These are phyloP conservation scores for Isichthys henryi DNA, from an alignment of 2,113 vertebrate species.

Conservation along the genomic window DNA sequence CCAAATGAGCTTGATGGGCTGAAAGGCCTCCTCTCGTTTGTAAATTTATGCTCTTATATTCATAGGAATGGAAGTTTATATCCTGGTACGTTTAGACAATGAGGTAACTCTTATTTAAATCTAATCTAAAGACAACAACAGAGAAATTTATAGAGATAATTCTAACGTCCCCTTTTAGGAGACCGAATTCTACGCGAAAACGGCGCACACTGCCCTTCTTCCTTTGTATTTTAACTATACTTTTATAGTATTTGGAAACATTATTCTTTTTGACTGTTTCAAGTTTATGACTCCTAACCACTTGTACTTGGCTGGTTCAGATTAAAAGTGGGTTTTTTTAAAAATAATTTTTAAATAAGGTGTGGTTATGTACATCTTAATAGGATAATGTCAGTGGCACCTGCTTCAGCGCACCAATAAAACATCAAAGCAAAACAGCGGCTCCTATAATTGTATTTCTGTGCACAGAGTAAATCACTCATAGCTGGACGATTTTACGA, in stretches of 20 bases:
- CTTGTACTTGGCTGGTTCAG: constrained; percentile 12
- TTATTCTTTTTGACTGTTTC: not conserved
- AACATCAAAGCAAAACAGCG: not conserved
- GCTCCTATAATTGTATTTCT: not conserved
- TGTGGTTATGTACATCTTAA: not conserved
- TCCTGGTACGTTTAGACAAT: not conserved
- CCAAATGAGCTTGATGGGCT: no score
- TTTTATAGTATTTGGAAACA: not conserved
- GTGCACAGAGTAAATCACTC: no score
- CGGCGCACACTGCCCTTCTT: not conserved
- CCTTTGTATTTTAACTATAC: not conserved
- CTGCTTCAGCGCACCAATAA: constrained; percentile 1
- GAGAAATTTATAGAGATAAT: not conserved
- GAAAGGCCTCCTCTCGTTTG: no score
- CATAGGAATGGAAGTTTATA: not conserved
- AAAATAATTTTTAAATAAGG: not conserved
- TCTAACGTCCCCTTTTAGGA: not conserved
- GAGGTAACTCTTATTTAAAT: not conserved
- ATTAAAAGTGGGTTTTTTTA: not conserved
- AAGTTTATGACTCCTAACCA: constrained; percentile 2
- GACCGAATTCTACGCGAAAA: not conserved
- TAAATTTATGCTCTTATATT: no score
- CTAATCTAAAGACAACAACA: not conserved
- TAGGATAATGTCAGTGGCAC: not conserved
- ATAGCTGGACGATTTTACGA: not conserved